Conservation (phyloP, 2,113 vertebrate genomes). For the Paracanthobrama guichenoti region DNA sequence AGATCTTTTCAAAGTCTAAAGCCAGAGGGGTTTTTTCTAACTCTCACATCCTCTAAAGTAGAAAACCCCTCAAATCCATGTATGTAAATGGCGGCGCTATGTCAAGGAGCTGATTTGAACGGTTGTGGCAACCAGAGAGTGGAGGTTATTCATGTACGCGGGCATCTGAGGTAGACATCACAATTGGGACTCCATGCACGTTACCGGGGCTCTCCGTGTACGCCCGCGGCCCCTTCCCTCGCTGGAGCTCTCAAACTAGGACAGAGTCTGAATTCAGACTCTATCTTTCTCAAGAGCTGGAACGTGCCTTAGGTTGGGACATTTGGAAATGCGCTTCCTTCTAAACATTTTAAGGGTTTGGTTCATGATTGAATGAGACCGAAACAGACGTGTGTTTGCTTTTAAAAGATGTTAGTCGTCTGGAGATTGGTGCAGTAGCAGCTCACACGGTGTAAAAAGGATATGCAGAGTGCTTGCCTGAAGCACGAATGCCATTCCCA, state of each 20-base stretch:
- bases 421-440: constrained; percentile 18
- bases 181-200: constrained; percentile 30
- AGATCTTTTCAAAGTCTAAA: constrained; percentile 17
- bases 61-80: not conserved
- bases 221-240: constrained; percentile 10
- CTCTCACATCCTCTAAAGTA: constrained; percentile 27
- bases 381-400: constrained; percentile 17
- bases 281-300: not conserved
- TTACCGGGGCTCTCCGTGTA: constrained; percentile 13
- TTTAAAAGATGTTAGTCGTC: constrained; percentile 4
- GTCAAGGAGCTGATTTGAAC: constrained; percentile 16
- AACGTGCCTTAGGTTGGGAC: not conserved
- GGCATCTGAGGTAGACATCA: constrained; percentile 1
- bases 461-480: constrained; percentile 13
- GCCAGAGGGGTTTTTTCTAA: not conserved
- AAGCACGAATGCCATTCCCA: constrained; percentile 13
- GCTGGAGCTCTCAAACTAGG: constrained; percentile 23
- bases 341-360: not conserved
- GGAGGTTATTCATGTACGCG: constrained; percentile 34
- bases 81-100: not conserved
- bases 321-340: not conserved
- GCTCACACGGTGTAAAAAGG: not conserved
- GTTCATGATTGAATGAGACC: constrained; percentile 1
- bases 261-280: not conserved
- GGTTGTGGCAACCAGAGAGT: constrained; percentile 18